Conservation (phyloP, 2,797 vertebrate species). For the Scolopax rusticola region DNA sequence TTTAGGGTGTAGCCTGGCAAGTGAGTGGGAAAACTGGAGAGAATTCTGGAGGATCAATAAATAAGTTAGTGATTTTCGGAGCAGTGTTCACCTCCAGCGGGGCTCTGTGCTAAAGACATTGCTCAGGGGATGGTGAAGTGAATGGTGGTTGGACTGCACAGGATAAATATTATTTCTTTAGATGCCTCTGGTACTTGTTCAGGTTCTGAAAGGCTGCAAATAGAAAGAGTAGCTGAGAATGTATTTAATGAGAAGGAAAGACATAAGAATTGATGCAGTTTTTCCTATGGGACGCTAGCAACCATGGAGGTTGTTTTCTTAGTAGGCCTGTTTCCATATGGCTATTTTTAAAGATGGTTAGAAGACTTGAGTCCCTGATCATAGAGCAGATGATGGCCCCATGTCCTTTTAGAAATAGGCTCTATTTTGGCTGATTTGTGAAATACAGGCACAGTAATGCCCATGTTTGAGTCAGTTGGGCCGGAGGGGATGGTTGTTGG, state of each 20-base stretch:
- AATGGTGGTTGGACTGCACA: neutral
- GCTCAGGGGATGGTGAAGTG: neutral
- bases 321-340: neutral
- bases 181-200: neutral
- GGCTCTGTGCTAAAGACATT: neutral
- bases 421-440: neutral
- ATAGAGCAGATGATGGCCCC: neutral
- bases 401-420: neutral
- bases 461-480: neutral
- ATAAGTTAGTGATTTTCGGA: neutral
- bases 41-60: neutral
- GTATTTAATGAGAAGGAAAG: neutral
- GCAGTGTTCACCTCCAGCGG: neutral
- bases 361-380: neutral
- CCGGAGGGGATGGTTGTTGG: neutral
- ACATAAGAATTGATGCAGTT: neutral
- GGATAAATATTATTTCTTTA: constrained; percentile 12
- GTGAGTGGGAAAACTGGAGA: neutral
- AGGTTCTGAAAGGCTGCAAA: neutral
- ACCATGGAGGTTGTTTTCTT: neutral
- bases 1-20: neutral
- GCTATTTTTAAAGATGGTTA: neutral
- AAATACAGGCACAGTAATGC: neutral
- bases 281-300: neutral
- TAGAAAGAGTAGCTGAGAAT: neutral